These are phyloP conservation scores for Bufo gargarizans DNA, from an alignment of 2,113 vertebrate species.

Conservation along the genomic window DNA sequence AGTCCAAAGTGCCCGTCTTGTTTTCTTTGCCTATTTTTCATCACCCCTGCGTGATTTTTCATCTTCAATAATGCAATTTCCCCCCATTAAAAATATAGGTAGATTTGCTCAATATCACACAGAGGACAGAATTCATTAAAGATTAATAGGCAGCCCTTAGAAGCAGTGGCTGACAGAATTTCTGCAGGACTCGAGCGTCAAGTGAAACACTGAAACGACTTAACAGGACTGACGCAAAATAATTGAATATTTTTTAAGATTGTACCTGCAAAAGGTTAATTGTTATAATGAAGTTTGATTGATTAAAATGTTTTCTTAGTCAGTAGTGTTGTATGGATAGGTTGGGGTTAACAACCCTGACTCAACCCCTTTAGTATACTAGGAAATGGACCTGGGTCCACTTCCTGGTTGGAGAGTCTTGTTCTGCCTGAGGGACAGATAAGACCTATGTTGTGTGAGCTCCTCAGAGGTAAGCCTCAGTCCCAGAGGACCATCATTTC, in stretches of 20 bases:
- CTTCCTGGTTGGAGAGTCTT: too few species aligned
- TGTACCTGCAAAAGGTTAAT: too few species aligned
- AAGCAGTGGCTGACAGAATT: conserved; percentile 48
- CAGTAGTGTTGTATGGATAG: too few species aligned
- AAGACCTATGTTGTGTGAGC: too few species aligned
- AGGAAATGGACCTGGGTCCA: too few species aligned
- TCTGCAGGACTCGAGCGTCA: conserved; percentile 10
- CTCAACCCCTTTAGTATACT: too few species aligned
- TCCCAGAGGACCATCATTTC: too few species aligned
- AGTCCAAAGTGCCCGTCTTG: conserved; percentile 52
- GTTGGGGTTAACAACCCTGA: too few species aligned
- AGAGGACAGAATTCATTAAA: conserved; percentile 57
- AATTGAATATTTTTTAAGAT: neutral
- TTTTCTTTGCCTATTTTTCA: conserved; percentile 56
- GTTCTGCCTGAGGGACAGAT: too few species aligned
- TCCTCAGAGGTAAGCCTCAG: too few species aligned
- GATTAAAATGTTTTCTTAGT: too few species aligned
- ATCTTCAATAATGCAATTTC: conserved; percentile 57
- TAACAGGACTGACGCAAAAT: neutral
- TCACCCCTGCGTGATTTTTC: conserved; percentile 33
- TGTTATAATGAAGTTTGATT: too few species aligned
- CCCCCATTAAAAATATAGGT: conserved; percentile 53
- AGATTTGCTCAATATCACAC: conserved; percentile 58
- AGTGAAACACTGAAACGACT: conserved; percentile 1
- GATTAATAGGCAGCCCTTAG: conserved; percentile 50